Evolutionary conservation across 2,113 vertebrate species (phyloP), one percentile per base, ranked within the genome.

Genomic region (Dipodomys stephensi): DNA sequence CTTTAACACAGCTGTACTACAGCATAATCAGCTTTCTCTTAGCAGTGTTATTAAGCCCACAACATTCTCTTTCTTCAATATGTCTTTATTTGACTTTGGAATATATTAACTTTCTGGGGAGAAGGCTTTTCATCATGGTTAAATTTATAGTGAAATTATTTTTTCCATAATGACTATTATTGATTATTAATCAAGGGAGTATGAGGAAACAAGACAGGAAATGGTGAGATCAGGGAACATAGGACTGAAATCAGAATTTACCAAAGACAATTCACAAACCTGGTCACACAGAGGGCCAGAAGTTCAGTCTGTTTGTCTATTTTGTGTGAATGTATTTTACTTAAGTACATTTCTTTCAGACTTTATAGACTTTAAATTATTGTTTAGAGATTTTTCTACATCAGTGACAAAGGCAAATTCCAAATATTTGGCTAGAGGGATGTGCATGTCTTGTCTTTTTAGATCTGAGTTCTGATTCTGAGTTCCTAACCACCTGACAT

Each of bases 71-170:
- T 5, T 71, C 28, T 79, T n/a, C 57, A 62, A 32, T 46, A 46
- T 35, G 11, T 73, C 32, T 91, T 23, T n/a, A 60, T 90, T 88
- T 92, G 62, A 90, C 49, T 81, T 79, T 90, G 57, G 46, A 60
- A 65, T 16, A 53, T 11, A 62, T 68, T 86, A 85, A 77, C 53
- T 73, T 94, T 86, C 86, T 46, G 3, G 23, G 23, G 28, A 53
- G 15, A 23, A 73, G 13, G 79, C 10, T 89, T 83, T 82, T 57
- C 49, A 69, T 90, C 28, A 30, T 60, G 22, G 30, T 69, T 90
- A 88, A 83, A 90, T 67, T 86, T 92, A 81, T 28, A 88, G 71
- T 78, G 65, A 87, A 74, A 92, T 86, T 88, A 44, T 76, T 95
- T 95, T 95, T 90, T 86, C 35, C 57, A 23, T 86, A 64, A 64